These are phyloP conservation scores for Pteropus alecto DNA, from an alignment of 2,113 vertebrate genomes.

Conservation along the genomic window DNA sequence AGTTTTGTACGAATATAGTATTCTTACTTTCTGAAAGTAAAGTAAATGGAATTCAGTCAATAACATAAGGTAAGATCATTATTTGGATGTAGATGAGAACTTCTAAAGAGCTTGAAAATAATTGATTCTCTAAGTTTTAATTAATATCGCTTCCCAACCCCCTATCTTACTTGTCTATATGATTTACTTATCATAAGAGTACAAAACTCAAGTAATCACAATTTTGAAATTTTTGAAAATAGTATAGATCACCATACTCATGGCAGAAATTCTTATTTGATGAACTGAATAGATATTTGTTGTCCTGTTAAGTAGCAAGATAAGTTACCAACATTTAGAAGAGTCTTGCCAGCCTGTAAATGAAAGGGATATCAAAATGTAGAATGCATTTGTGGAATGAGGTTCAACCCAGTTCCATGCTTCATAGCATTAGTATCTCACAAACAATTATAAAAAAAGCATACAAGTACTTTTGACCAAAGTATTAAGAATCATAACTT, in stretches of 20 bases:
- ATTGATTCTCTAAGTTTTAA: neutral
- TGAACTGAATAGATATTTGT: neutral
- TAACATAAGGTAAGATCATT: neutral
- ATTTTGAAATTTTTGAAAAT: neutral
- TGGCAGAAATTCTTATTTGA: neutral
- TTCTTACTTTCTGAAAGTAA: constrained; percentile 1
- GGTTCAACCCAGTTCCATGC: neutral
- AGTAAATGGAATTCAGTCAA: neutral
- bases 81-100: neutral
- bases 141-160: neutral
- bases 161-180: neutral
- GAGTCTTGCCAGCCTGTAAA: neutral
- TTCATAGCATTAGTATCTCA: neutral
- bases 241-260: neutral
- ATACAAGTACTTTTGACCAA: neutral
- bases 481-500: neutral
- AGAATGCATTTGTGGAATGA: neutral
- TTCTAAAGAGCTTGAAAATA: neutral
- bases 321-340: neutral
- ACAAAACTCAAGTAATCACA: neutral
- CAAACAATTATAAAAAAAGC: neutral
- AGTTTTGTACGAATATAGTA: neutral
- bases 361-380: neutral
- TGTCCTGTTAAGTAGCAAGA: neutral
- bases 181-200: neutral